Evolutionary conservation across 2,113 vertebrate genomes (phyloP).

Genomic region (Petrocephalus microphthalmus): DNA sequence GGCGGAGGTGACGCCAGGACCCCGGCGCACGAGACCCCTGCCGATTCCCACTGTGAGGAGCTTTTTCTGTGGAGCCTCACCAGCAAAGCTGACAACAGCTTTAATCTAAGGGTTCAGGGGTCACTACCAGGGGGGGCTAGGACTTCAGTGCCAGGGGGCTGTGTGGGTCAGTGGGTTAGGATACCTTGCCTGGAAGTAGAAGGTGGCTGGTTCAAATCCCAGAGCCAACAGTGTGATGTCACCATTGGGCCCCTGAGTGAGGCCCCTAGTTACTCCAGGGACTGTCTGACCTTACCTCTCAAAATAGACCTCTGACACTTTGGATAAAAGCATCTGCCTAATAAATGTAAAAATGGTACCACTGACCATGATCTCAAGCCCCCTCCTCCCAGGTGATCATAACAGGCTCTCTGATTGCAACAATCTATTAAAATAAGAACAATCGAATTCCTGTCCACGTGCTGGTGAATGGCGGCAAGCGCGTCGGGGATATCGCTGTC

Average conservation of each 20-base stretch:
- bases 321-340: not conserved
- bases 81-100: not conserved
- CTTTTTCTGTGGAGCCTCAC: not conserved
- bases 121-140: not conserved
- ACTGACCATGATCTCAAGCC: not conserved
- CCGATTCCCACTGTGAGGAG: not conserved
- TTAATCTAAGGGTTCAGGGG: not conserved
- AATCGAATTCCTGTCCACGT: not conserved
- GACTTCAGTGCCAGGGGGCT: not conserved
- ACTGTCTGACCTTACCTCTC: not conserved
- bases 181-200: not conserved
- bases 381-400: not conserved
- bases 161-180: not conserved
- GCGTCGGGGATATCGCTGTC: not conserved
- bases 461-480: not conserved
- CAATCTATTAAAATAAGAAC: not conserved
- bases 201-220: not conserved
- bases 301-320: not conserved
- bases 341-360: not conserved
- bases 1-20: no score
- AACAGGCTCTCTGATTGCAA: not conserved
- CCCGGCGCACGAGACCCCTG: no score
- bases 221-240: not conserved
- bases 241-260: not conserved
- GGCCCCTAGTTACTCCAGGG: not conserved